phyloP scores from a whole-genome alignment of 2,797 vertebrate species.

The Ataeniobius toweri region DNA sequence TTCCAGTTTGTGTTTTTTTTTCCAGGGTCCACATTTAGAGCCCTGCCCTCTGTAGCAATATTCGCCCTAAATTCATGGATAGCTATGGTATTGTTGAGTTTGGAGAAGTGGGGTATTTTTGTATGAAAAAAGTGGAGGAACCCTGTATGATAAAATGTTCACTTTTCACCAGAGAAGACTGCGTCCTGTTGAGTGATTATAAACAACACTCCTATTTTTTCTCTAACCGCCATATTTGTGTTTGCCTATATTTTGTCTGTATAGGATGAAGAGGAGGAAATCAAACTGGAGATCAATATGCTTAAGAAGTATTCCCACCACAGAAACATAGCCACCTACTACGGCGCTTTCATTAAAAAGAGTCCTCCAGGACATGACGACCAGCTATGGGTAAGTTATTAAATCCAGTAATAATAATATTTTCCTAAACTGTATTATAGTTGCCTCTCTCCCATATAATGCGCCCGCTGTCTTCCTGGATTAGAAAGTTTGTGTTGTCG shows the following conservation, averaged over 20 bases:
- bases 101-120: neutral
- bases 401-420: slow-evolving; percentile 17
- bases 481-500: neutral
- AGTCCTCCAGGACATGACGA: slow-evolving; percentile 90
- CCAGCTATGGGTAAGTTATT: slow-evolving; percentile 88
- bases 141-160: neutral
- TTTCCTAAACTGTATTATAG: neutral
- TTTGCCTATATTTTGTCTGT: slow-evolving; percentile 34
- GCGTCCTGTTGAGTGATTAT: neutral
- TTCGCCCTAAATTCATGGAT: too few relatives aligned
- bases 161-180: neutral
- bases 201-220: neutral
- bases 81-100: neutral
- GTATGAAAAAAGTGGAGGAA: too few relatives aligned
- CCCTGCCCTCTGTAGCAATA: neutral
- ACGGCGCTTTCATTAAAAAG: slow-evolving; percentile 91
- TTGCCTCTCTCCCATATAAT: neutral
- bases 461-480: neutral
- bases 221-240: neutral
- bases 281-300: slow-evolving; percentile 94
- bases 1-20: neutral
- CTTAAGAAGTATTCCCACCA: slow-evolving; percentile 92
- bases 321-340: slow-evolving; percentile 92
- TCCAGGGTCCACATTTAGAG: neutral
- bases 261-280: slow-evolving; percentile 91